These are phyloP conservation scores for Fissipunctia ypsillon DNA, from an alignment of 2,888 invertebrate species.

Conservation along the genomic window DNA sequence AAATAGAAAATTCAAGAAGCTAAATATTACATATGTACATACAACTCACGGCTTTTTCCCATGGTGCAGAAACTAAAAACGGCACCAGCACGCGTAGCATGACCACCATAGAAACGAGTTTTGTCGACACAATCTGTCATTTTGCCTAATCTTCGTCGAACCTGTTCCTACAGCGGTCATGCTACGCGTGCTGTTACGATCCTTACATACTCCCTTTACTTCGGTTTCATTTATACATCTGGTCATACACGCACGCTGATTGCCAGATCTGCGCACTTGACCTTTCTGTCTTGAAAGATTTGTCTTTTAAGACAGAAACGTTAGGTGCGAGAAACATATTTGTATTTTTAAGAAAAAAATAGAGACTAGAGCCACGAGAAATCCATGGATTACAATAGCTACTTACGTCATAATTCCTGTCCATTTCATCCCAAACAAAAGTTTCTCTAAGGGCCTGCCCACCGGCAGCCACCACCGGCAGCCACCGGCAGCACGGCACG, in stretches of 20 bases:
- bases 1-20: not conserved
- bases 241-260: not conserved
- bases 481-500: not conserved
- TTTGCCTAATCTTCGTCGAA: no score
- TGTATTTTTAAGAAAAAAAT: not conserved
- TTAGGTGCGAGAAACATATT: not conserved
- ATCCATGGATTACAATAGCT: not conserved
- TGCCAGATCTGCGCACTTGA: not conserved
- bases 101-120: no score
- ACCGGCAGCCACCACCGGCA: no score
- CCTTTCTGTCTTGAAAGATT: not conserved
- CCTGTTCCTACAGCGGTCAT: no score
- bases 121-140: no score
- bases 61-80: not conserved
- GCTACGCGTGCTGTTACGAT: no score
- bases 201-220: no score
- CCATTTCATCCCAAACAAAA: slow-evolving; percentile 3
- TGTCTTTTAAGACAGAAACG: no score
- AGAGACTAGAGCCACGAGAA: not conserved
- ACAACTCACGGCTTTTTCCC: not conserved
- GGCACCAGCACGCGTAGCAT: no score
- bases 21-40: not conserved
- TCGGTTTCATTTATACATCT: not conserved
- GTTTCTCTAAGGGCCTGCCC: not conserved
- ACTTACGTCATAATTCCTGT: not conserved